phyloP scores from a whole-genome alignment of 2,113 vertebrate genomes.

The Agapornis roseicollis region DNA sequence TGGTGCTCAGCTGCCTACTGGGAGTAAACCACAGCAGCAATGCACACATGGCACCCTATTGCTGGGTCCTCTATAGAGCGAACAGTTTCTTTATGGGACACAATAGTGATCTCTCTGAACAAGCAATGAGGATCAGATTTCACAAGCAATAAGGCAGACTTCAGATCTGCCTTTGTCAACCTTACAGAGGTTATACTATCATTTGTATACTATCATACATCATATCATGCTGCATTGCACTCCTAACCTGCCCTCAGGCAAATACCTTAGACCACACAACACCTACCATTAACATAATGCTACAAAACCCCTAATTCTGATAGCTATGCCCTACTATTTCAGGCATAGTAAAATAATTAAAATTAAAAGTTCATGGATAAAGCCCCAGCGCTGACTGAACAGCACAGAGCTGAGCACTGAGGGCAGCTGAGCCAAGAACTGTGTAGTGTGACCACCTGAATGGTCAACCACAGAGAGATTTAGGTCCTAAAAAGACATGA shows the following conservation, averaged over 20 bases:
- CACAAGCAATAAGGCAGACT: neutral
- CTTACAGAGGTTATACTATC: neutral
- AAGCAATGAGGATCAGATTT: neutral
- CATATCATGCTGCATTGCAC: neutral
- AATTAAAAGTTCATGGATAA: neutral
- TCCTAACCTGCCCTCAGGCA: neutral
- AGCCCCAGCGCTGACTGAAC: neutral
- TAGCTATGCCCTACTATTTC: neutral
- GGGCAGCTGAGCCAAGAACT: neutral
- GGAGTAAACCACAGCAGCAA: neutral
- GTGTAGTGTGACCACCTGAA: neutral
- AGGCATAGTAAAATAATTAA: neutral
- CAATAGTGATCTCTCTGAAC: neutral
- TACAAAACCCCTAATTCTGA: neutral
- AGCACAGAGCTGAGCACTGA: neutral
- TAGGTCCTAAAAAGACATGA: neutral
- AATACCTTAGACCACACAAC: neutral
- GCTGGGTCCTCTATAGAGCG: neutral
- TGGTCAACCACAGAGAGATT: neutral
- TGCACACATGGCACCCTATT: neutral
- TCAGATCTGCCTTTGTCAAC: neutral
- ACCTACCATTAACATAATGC: neutral
- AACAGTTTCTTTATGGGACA: neutral
- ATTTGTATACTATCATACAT: neutral
- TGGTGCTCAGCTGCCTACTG: neutral